phyloP scores from a whole-genome alignment of 2,113 vertebrate genomes.

The Callaeas wilsoni region DNA sequence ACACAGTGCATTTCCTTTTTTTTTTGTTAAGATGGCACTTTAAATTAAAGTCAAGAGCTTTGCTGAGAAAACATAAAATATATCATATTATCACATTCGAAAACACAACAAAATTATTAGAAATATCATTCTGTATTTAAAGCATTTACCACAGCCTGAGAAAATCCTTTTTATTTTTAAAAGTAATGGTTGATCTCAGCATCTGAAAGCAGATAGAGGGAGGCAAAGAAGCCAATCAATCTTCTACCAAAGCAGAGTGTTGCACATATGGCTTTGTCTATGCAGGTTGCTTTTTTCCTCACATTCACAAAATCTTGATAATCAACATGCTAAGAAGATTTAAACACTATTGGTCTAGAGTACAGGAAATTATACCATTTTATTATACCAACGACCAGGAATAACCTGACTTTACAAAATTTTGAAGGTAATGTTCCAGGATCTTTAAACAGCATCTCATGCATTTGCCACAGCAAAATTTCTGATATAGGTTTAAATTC shows the following conservation, averaged over 20 bases:
- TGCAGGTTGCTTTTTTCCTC: not conserved
- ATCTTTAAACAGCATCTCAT: not conserved
- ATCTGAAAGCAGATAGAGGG: not conserved
- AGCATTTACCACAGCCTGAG: not conserved
- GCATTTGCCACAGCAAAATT: not conserved
- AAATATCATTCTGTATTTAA: not conserved
- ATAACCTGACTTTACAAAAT: not conserved
- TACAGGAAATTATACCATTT: not conserved
- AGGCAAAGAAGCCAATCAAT: not conserved
- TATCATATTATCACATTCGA: not conserved
- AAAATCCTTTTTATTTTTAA: not conserved
- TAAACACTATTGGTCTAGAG: not conserved
- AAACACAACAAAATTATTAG: not conserved
- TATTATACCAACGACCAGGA: not conserved
- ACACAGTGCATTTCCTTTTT: not conserved
- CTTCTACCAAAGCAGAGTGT: not conserved
- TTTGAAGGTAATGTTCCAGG: not conserved
- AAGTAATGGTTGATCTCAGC: not conserved
- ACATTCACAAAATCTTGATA: not conserved
- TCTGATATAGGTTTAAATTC: not conserved
- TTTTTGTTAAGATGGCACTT: not conserved
- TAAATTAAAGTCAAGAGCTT: not conserved
- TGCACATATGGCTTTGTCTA: not conserved
- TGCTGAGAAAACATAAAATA: not conserved
- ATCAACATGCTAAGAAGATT: not conserved